Base-by-base conservation (phyloP, 2,888 invertebrate genomes). In the Aphidoletes aphidimyza region DNA sequence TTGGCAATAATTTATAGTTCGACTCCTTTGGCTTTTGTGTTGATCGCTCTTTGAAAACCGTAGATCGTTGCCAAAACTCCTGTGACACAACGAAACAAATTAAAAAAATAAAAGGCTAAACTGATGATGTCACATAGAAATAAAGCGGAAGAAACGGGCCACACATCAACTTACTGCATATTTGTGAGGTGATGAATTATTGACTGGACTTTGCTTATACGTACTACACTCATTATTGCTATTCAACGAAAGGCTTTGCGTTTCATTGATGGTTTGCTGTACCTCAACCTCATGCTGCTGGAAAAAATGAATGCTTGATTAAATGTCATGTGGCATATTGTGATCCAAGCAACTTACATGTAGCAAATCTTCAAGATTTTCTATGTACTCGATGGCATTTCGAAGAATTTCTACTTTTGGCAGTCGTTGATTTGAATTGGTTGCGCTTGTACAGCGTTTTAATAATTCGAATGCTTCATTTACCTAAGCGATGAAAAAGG, bases 401-500 rank as follows among this genome's bases (percentile, higher is more conserved):
- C 98, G 92, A 49, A 99, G 92, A 86, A 99, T 99, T 91, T 99
- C 99, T 86, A 99, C 95, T 91, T 99, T 99, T 0, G 99, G 98
- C 87, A 99, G 91, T 85, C 99, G 92, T 88, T 99, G 99, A 88
- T 97, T 98, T 0, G 98, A 98, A 91, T 97, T 97, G 85, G 97
- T 97, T 85, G 97, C 95, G 87, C 98, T 96, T 0, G 99, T 98
- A 85, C 98, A 91, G 88, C 96, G 92, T 88, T 99, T 96, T 54
- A 99, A 91, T 86, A 97, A 93, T 90, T 99, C 99, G 89, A 99
- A 99, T 0, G 99, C 99, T 90, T 99, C 99, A 90, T 99, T 99
- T 85, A 98, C 98, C 96, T 97, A 89, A 42, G 26, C 11, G n/a
- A 30, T 54, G 6, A 34, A 14, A 17, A 69, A 14, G 34, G 69